These are phyloP conservation scores for Tinamus guttatus DNA, from an alignment of 2,113 vertebrate genomes.

Conservation along the genomic window DNA sequence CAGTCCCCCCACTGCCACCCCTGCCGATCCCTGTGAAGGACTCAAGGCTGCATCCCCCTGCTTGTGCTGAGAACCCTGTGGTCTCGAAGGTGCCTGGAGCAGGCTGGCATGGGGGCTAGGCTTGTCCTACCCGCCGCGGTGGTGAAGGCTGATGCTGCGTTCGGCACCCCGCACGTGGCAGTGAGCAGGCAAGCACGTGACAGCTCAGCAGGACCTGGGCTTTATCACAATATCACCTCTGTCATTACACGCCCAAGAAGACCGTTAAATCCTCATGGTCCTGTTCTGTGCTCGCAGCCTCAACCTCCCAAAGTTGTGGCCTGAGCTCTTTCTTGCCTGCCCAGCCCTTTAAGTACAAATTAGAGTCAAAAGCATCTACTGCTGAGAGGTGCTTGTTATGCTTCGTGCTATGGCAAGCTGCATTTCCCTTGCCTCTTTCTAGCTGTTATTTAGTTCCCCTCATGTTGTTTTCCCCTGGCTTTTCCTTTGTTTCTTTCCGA, in stretches of 20 bases:
- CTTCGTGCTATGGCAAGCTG: neutral
- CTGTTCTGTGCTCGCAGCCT: neutral
- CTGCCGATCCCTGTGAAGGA: no score
- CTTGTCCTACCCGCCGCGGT: fast-evolving
- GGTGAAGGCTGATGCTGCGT: neutral
- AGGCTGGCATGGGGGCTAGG: fast-evolving
- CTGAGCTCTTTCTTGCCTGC: neutral
- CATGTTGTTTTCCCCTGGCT: conserved; percentile 20
- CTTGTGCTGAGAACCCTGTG: fast-evolving
- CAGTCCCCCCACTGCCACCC: no score
- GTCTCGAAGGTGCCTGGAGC: fast-evolving
- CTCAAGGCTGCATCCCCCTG: no score
- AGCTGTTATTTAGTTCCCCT: conserved; percentile 39
- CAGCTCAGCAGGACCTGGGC: neutral
- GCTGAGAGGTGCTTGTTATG: conserved; percentile 25
- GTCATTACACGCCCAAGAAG: neutral
- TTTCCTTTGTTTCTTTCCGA: conserved; percentile 60
- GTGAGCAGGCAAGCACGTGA: neutral
- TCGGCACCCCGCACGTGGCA: neutral
- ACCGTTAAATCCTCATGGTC: neutral
- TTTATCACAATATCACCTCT: neutral
- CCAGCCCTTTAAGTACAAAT: neutral
- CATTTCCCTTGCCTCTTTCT: conserved; percentile 20
- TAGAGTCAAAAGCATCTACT: neutral
- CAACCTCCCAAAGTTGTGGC: neutral